Percentiles rank a stretch among this genome's conserved stretches.
phyloP scores from a whole-genome alignment of 2,797 vertebrate genomes.

The Parotocinclus haroldoi region DNA sequence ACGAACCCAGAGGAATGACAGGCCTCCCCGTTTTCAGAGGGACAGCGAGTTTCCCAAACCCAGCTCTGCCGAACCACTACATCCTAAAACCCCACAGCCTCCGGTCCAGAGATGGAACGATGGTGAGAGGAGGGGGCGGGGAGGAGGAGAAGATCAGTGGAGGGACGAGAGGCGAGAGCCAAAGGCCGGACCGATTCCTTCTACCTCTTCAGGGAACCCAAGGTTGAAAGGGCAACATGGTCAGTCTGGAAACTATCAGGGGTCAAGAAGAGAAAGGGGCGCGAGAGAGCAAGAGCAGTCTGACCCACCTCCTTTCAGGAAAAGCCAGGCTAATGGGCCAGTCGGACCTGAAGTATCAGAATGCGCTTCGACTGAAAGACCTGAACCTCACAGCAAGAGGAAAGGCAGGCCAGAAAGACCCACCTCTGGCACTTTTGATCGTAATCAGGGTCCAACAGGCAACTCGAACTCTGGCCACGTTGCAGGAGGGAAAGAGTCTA shows the following conservation, averaged over 20 bases:
- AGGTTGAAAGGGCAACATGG: constrained; percentile 76
- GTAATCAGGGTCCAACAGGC: constrained; percentile 71
- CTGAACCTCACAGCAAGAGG: constrained; percentile 78
- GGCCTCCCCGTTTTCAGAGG: constrained; percentile 90
- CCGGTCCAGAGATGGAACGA: constrained; percentile 73
- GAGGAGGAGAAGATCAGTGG: constrained; percentile 65
- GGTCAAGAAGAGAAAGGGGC: constrained; percentile 44
- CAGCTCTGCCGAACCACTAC: constrained; percentile 57
- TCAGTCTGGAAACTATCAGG: constrained; percentile 66
- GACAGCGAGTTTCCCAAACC: constrained; percentile 84
- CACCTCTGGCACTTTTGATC: constrained; percentile 77
- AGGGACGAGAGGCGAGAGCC: constrained; percentile 75
- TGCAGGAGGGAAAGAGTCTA: constrained; percentile 71
- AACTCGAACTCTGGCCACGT: constrained; percentile 67
- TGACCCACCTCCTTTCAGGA: constrained; percentile 67
- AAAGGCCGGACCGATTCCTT: constrained; percentile 48
- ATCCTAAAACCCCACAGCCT: constrained; percentile 43
- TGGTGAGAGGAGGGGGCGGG: constrained; percentile 76
- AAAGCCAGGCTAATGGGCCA: constrained; percentile 64
- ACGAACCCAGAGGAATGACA: constrained; percentile 84
- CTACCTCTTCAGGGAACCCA: constrained; percentile 63
- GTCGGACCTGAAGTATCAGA: constrained; percentile 67
- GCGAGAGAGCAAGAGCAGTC: constrained; percentile 33
- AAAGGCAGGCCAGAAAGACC: constrained; percentile 80
- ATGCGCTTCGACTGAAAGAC: constrained; percentile 57